These are phyloP conservation scores for Elymnias hypermnestra DNA, from an alignment of 1,140 invertebrate genomes.

Conservation along the genomic window DNA sequence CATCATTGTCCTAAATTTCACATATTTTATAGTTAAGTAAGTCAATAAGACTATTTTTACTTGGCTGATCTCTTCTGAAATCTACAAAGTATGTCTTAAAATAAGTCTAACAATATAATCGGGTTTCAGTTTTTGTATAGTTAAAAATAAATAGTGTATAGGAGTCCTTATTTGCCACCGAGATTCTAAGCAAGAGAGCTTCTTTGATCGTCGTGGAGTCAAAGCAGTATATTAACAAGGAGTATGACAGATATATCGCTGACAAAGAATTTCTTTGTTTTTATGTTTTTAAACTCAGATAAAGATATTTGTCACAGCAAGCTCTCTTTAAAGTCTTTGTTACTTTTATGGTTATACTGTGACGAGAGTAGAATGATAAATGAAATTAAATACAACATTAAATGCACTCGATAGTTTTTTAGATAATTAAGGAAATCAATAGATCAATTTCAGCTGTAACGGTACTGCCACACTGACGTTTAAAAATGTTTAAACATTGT, in stretches of 20 bases:
- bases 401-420: too few relatives aligned
- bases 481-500: too few relatives aligned
- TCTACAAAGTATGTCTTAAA: too few relatives aligned
- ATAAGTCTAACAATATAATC: too few relatives aligned
- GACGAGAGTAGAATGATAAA: slow-evolving; percentile 14
- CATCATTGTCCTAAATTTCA: too few relatives aligned
- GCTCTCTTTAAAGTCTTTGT: slow-evolving; percentile 12
- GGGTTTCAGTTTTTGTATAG: too few relatives aligned
- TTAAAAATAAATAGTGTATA: background rate
- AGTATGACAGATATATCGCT: slow-evolving; percentile 61
- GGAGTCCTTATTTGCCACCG: slow-evolving; percentile 31
- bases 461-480: too few relatives aligned
- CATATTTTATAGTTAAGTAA: too few relatives aligned
- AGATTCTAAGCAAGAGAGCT: slow-evolving; percentile 32
- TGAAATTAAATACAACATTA: slow-evolving; percentile 7
- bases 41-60: too few relatives aligned
- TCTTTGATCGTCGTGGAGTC: slow-evolving; percentile 60
- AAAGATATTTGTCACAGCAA: slow-evolving; percentile 22
- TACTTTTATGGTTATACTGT: slow-evolving; percentile 14
- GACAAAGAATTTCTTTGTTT: slow-evolving; percentile 40
- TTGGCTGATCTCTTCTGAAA: too few relatives aligned
- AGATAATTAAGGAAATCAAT: too few relatives aligned
- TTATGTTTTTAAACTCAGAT: slow-evolving; percentile 21
- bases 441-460: too few relatives aligned
- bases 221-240: slow-evolving; percentile 56